Conservation (phyloP, 2,113 vertebrate species). For the Phylloscopus trochilus region DNA sequence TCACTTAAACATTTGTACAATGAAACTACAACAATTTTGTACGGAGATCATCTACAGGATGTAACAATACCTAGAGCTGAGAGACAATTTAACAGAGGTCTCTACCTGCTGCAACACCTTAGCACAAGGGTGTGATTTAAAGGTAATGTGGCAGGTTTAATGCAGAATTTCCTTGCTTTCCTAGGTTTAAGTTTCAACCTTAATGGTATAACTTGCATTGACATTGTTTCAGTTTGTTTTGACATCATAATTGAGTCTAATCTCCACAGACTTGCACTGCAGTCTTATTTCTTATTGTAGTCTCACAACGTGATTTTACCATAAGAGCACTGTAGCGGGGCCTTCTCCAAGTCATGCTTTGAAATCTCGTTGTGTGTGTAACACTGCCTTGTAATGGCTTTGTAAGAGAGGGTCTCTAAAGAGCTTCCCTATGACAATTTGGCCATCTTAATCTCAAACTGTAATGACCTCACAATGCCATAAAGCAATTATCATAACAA, state of each 20-base stretch:
- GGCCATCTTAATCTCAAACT: conserved; percentile 59
- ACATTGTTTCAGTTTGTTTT: conserved; percentile 74
- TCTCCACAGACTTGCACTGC: conserved; percentile 55
- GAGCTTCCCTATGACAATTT: conserved; percentile 64
- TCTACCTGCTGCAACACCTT: conserved; percentile 32
- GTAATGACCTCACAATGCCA: conserved; percentile 73
- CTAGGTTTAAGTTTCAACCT: conserved; percentile 46
- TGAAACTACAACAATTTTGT: not conserved
- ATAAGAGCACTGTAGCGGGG: not conserved
- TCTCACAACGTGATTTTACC: conserved; percentile 57
- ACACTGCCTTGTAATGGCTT: conserved; percentile 15
- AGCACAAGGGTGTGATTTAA: conserved; percentile 52
- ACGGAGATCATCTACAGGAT: not conserved
- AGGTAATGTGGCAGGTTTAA: conserved; percentile 29
- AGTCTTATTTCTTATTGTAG: conserved; percentile 63
- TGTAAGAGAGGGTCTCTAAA: conserved; percentile 63
- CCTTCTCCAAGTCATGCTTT: conserved; percentile 53
- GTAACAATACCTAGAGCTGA: not conserved
- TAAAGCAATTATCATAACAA: conserved; percentile 70
- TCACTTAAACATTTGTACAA: conserved; percentile 6
- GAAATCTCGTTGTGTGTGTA: conserved; percentile 37
- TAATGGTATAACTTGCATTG: conserved; percentile 66
- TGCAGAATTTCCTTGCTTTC: conserved; percentile 23
- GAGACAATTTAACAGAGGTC: conserved; percentile 25
- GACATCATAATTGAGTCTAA: conserved; percentile 74